Percentiles rank a stretch among this genome's conserved stretches.
phyloP scores from a whole-genome alignment of 2,113 vertebrate species.

The Chlamydotis undulata region DNA sequence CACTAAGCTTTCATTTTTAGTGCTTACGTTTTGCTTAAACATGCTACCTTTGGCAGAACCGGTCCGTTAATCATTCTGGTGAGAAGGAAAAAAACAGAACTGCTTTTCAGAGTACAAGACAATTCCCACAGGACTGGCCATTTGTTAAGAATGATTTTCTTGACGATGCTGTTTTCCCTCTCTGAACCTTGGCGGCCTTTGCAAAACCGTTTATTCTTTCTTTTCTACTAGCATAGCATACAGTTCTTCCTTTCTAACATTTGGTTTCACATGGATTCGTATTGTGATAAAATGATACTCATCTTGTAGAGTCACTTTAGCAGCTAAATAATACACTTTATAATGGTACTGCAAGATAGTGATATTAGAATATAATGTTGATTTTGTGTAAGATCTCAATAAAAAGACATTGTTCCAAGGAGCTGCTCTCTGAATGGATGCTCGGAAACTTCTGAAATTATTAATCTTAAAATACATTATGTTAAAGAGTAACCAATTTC shows the following conservation, averaged over 20 bases:
- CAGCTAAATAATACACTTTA: neutral
- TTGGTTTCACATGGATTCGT: neutral
- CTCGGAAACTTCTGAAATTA: neutral
- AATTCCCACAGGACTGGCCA: neutral
- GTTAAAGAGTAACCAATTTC: neutral
- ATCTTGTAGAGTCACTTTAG: neutral
- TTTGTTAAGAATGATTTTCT: neutral
- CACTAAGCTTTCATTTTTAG: neutral
- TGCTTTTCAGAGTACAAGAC: neutral
- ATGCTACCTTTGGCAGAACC: neutral
- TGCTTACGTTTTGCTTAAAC: neutral
- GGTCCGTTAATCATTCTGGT: constrained; percentile 8
- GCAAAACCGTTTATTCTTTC: neutral
- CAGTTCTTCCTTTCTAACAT: neutral
- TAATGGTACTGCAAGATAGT: neutral
- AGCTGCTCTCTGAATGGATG: neutral
- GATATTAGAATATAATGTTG: neutral
- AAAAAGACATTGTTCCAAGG: neutral
- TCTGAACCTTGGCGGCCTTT: neutral
- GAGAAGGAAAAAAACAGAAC: neutral
- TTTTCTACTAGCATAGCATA: neutral
- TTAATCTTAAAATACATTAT: neutral
- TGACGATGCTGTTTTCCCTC: neutral
- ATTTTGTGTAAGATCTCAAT: neutral
- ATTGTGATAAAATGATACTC: neutral